Conservation (phyloP, 37 sponge, comb jelly and placozoan genomes). For the Aplysina aerophoba region DNA sequence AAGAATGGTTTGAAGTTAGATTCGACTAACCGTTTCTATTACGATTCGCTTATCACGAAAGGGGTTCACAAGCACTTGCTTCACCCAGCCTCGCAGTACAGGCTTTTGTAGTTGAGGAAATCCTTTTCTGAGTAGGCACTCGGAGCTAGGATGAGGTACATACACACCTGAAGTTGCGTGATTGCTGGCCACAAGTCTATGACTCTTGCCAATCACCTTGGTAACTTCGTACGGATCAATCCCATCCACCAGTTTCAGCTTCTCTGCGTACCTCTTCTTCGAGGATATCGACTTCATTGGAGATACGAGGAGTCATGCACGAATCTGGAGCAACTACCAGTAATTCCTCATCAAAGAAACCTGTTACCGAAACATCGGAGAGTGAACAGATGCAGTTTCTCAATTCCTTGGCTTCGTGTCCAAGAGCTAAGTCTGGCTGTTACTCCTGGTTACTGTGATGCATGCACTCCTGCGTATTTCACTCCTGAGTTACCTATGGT, state of each 20-base stretch:
- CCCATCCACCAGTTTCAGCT: conserved; percentile 38
- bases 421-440: too few relatives aligned
- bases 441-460: too few relatives aligned
- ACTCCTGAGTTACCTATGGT: too few relatives aligned
- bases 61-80: conserved; percentile 44
- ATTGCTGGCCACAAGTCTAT: conserved; percentile 56
- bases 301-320: too few relatives aligned
- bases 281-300: too few relatives aligned
- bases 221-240: conserved; percentile 55
- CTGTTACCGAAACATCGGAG: too few relatives aligned
- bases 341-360: too few relatives aligned
- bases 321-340: too few relatives aligned
- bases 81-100: conserved; percentile 64
- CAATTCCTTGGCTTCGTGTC: too few relatives aligned
- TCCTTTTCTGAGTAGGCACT: conserved; percentile 73
- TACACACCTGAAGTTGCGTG: conserved; percentile 43
- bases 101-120: conserved; percentile 53
- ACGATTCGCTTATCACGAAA: conserved; percentile 46
- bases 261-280: conserved; percentile 41
- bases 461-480: too few relatives aligned
- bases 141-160: conserved; percentile 47
- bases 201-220: conserved; percentile 42
- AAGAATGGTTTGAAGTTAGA: background rate
- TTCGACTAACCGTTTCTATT: conserved; percentile 47
- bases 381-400: too few relatives aligned